Evolutionary conservation across 2,113 vertebrate genomes (phyloP), one percentile per base, ranked within the genome.

Genomic region (Tragelaphus strepsiceros): DNA sequence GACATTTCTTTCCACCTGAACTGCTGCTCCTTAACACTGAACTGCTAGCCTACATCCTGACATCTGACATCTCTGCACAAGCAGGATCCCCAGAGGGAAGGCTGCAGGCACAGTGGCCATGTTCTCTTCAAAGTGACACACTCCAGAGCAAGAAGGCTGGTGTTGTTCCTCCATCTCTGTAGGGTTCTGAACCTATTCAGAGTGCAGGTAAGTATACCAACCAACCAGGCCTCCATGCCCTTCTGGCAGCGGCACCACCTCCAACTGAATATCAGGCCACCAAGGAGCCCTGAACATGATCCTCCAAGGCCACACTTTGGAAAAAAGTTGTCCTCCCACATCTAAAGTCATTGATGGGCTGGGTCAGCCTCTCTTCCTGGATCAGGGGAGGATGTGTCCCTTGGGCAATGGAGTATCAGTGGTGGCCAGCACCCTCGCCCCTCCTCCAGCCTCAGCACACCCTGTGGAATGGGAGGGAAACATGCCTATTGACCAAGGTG

Each of bases 381-480:
- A 49, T 49, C 78, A 64, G 19, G 7, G 59, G 8, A 35, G 24
- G 54, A 61, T n/a, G 28, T 88, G 56, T 56, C 28, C 54, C 28
- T 0, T 5, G 21, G 54, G 21, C 49, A 35, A 28, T 9, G 1
- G 3, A 49, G 15, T 9, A 4, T 28, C 24, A 35, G 30, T 8
- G n/a, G 30, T n/a, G 78, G 71, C 61, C 15, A 26, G 35, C n/a
- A 62, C n/a, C 28, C 24, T 30, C n/a, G 1, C 43, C 39, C 35
- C 46, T 56, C 53, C 56, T 54, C 24, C 10, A 61, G 83, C 83
- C 61, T 43, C 30, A 59, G 61, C 16, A 17, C 9, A 15, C 14
- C n/a, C 90, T 14, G 54, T 4, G 13, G 77, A 30, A 26, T 6
- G 53, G n/a, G 11, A 81, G 13, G 61, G 28, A 82, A 59, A 30